Evolutionary conservation across 1,140 invertebrate species (phyloP).

Genomic region (Drusus annulatus): DNA sequence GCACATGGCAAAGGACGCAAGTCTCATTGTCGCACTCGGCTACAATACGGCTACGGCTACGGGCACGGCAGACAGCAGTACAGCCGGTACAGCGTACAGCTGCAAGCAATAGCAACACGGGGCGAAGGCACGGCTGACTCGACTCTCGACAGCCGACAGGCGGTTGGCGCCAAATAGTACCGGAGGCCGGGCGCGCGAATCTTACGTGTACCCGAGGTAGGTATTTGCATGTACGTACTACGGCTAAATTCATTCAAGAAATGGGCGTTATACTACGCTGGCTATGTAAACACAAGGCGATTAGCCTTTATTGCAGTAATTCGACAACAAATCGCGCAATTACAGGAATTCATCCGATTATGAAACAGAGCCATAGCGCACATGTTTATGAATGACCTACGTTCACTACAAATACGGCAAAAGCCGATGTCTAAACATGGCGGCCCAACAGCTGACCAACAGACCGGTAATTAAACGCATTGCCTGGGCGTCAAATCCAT

Average conservation of each 20-base stretch:
- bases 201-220: conserved; percentile 42
- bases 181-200: conserved; percentile 55
- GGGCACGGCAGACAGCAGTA: background rate
- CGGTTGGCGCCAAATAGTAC: conserved; percentile 44
- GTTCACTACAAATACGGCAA: conserved; percentile 51
- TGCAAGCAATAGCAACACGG: too few relatives aligned
- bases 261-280: conserved; percentile 47
- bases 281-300: conserved; percentile 38
- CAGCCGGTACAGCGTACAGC: too few relatives aligned
- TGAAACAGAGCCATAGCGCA: conserved; percentile 41
- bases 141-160: background rate
- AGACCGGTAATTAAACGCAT: conserved; percentile 64
- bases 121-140: too few relatives aligned
- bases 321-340: conserved; percentile 26
- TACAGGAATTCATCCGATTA: conserved; percentile 42
- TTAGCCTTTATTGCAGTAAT: conserved; percentile 24
- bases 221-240: conserved; percentile 42
- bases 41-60: too few relatives aligned
- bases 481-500: conserved; percentile 33
- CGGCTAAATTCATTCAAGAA: conserved; percentile 45
- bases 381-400: conserved; percentile 54
- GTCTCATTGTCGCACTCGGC: too few relatives aligned
- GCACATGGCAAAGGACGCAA: too few relatives aligned
- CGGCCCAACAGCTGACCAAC: conserved; percentile 72
- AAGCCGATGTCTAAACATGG: conserved; percentile 66